Conservation (phyloP, 2,888 invertebrate genomes). For the Odontomyia ornata region DNA sequence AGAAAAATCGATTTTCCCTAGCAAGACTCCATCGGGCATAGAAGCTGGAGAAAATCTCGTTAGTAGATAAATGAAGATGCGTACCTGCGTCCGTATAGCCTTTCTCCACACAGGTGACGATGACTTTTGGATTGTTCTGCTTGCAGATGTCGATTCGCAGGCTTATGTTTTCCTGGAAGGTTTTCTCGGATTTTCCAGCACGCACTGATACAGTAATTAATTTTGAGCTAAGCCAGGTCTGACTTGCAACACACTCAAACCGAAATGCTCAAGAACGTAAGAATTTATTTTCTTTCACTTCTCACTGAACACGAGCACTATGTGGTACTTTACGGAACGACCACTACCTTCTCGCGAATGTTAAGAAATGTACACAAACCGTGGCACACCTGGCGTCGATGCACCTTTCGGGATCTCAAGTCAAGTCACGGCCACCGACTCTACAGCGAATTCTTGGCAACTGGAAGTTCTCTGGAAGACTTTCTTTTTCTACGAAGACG, state of each 20-base stretch:
- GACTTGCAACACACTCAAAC: not conserved
- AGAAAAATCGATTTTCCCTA: conserved; percentile 42
- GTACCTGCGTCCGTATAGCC: conserved; percentile 39
- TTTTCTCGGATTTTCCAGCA: not conserved
- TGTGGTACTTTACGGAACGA: not conserved
- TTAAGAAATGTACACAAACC: conserved; percentile 30
- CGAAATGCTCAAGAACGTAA: conserved; percentile 1
- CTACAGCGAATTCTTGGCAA: not conserved
- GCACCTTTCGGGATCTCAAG: conserved; percentile 8
- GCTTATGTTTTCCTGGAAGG: conserved; percentile 17
- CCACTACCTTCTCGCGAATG: conserved; percentile 7
- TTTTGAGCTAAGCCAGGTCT: conserved; percentile 13
- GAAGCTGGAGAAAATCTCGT: conserved; percentile 38
- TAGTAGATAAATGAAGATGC: conserved; percentile 28
- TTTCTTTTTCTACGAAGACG: conserved; percentile 18
- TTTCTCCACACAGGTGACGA: conserved; percentile 31
- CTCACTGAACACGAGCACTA: conserved; percentile 12
- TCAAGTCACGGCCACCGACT: conserved; percentile 20
- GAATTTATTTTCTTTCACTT: conserved; percentile 36
- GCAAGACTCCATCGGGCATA: not conserved
- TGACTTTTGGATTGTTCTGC: not conserved
- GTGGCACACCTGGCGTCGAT: conserved; percentile 26
- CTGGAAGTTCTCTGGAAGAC: not conserved
- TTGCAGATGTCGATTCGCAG: conserved; percentile 8
- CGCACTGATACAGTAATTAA: not conserved